These are phyloP conservation scores for Eupithecia abbreviata DNA, from an alignment of 2,888 invertebrate genomes.

Conservation along the genomic window DNA sequence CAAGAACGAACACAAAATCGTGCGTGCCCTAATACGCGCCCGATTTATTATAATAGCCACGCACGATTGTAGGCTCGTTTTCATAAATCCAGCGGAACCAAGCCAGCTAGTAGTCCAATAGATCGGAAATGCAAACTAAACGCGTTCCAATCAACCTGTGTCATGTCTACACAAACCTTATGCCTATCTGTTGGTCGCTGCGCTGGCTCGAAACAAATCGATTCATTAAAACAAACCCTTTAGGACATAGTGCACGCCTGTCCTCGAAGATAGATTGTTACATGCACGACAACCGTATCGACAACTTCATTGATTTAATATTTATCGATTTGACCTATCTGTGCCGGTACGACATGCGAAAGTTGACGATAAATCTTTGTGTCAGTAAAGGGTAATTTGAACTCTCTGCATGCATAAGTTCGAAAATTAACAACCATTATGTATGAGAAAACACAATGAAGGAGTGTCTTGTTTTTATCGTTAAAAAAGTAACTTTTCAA, in stretches of 20 bases:
- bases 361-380: slow-evolving; percentile 45
- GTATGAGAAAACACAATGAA: slow-evolving; percentile 13
- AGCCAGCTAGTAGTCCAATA: slow-evolving; percentile 3
- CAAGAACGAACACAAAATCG: slow-evolving; percentile 57
- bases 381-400: slow-evolving; percentile 41
- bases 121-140: slow-evolving; percentile 12
- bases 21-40: slow-evolving; percentile 45
- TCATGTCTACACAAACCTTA: slow-evolving; percentile 11
- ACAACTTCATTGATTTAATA: slow-evolving; percentile 47
- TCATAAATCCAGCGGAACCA: slow-evolving; percentile 8
- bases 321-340: slow-evolving; percentile 42
- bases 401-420: slow-evolving; percentile 28
- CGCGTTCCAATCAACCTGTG: slow-evolving; percentile 5
- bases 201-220: slow-evolving; percentile 5
- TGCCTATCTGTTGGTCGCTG: not conserved
- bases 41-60: slow-evolving; percentile 47
- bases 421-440: slow-evolving; percentile 11
- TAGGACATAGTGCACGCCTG: slow-evolving; percentile 41
- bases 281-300: slow-evolving; percentile 38
- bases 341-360: slow-evolving; percentile 41
- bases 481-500: slow-evolving; percentile 12
- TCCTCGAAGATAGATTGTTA: slow-evolving; percentile 39
- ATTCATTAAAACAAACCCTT: slow-evolving; percentile 14
- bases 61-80: slow-evolving; percentile 38
- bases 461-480: slow-evolving; percentile 4